Conservation (phyloP, 1,140 invertebrate genomes). For the Planococcus citri region DNA sequence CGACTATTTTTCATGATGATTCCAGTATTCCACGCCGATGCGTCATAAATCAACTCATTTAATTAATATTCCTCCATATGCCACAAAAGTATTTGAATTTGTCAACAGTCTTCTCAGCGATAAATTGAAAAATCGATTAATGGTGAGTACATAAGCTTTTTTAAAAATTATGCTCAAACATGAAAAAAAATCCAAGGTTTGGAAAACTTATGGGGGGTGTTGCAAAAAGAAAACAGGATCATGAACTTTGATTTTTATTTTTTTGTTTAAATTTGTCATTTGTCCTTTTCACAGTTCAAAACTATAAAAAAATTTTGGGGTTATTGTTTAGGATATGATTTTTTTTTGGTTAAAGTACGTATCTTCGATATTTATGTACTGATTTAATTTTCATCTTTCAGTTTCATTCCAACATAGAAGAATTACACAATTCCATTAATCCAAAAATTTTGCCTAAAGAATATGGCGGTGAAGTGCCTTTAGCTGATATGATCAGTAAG, state of each 20-base stretch:
- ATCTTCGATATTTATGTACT: too few relatives aligned
- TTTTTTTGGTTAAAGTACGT: too few relatives aligned
- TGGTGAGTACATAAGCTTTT: slow-evolving; percentile 46
- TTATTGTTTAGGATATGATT: too few relatives aligned
- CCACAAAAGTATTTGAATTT: slow-evolving; percentile 64
- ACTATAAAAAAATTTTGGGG: too few relatives aligned
- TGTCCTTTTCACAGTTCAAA: slow-evolving; percentile 11
- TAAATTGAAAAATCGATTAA: slow-evolving; percentile 60
- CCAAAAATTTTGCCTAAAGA: slow-evolving; percentile 67
- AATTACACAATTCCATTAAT: slow-evolving; percentile 53
- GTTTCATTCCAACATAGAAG: slow-evolving; percentile 57
- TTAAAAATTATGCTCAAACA: too few relatives aligned
- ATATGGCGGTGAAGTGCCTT: slow-evolving; percentile 64
- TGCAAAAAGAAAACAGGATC: too few relatives aligned
- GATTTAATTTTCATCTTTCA: slow-evolving; percentile 30
- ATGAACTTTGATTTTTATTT: too few relatives aligned
- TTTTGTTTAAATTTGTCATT: too few relatives aligned
- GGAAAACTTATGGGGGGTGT: too few relatives aligned
- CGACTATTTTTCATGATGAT: slow-evolving; percentile 25
- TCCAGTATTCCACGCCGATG: slow-evolving; percentile 72
- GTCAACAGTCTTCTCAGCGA: slow-evolving; percentile 61
- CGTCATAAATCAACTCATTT: slow-evolving; percentile 74
- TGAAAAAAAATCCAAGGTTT: too few relatives aligned
- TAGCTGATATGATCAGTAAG: slow-evolving; percentile 57
- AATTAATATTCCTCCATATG: slow-evolving; percentile 63